Base-by-base conservation (phyloP, 2,113 vertebrate genomes). In the Martes martes region DNA sequence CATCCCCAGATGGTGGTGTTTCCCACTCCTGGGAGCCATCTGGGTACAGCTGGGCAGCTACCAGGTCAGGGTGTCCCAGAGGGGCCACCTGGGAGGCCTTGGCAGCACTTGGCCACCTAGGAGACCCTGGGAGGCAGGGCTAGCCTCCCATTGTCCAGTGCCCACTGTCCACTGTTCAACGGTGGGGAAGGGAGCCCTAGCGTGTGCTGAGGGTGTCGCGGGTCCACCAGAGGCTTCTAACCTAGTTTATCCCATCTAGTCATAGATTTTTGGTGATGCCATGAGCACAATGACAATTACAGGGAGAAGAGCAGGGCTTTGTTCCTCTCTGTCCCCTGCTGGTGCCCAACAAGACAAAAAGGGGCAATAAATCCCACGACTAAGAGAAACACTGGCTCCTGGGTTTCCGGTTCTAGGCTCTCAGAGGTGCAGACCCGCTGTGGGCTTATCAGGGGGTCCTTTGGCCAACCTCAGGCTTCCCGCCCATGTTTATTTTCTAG, bases 121-220 rank as follows among this genome's bases (percentile, higher is more conserved):
- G 52, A 61, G 31, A 16, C 33, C 45, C 65, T 36, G 26, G 33
- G 55, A 33, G 61, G 4, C 23, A 23, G 14, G 83, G 23, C 28
- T 55, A 28, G 63, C n/a, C 11, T 4, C 9, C 28, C 15, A 39
- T 11, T n/a, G 5, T 26, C 71, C 50, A 1, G 11, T 10, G 24
- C 26, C 33, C 65, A 11, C 5, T 67, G 36, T 33, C 33, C 52
- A 9, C 9, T 10, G 4, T 36, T 52, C 14, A 31, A 4, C 10
- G 13, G 1, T 23, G 1, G 63, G 21, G 50, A 18, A 19, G 0
- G 10, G 0, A 63, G 28, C 31, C 11, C 50, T 18, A 1, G 57
- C 4, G 0, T 33, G 45, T 47, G 39, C n/a, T 21, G 6, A n/a
- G 61, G 39, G 11, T 19, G 33, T 13, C 28, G 4, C 6, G 28